A percentile compares a stretch with the other conserved stretches of the same genome.
phyloP scores from a whole-genome alignment of 2,113 vertebrate genomes.

The Phocoena phocoena region DNA sequence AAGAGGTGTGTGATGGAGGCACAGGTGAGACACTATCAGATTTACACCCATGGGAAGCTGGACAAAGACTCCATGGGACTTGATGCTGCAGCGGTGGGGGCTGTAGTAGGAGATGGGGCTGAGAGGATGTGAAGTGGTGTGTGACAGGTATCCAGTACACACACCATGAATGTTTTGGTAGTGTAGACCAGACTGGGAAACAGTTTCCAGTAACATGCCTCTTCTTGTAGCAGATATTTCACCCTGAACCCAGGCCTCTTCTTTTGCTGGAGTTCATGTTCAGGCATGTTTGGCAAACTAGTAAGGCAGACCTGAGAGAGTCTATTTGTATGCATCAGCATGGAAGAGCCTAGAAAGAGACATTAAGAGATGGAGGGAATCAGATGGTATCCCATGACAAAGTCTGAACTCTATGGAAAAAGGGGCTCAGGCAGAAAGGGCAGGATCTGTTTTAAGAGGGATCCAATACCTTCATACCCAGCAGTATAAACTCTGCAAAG shows the following conservation, averaged over 20 bases:
- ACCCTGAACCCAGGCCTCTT: background rate
- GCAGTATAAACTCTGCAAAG: background rate
- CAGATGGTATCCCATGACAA: background rate
- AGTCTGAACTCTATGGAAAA: background rate
- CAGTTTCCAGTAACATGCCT: background rate
- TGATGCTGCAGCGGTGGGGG: rapidly evolving
- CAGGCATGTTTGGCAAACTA: slow-evolving; percentile 32
- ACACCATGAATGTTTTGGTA: background rate
- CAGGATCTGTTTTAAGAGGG: background rate
- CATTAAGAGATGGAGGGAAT: background rate
- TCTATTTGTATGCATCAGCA: background rate
- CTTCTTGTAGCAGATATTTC: slow-evolving; percentile 38
- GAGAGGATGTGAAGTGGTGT: background rate
- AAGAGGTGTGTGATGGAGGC: background rate
- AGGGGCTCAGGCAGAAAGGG: background rate
- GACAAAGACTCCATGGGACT: background rate
- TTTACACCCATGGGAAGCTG: background rate
- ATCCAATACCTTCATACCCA: background rate
- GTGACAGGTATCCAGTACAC: background rate
- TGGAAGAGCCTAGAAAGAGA: background rate
- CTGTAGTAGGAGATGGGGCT: background rate
- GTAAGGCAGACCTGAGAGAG: slow-evolving; percentile 12
- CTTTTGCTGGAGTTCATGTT: slow-evolving; percentile 34
- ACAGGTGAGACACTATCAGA: background rate
- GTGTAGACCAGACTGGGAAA: background rate